These are phyloP conservation scores for Schlechtendalia chinensis DNA, from an alignment of 1,140 invertebrate genomes.

Conservation along the genomic window DNA sequence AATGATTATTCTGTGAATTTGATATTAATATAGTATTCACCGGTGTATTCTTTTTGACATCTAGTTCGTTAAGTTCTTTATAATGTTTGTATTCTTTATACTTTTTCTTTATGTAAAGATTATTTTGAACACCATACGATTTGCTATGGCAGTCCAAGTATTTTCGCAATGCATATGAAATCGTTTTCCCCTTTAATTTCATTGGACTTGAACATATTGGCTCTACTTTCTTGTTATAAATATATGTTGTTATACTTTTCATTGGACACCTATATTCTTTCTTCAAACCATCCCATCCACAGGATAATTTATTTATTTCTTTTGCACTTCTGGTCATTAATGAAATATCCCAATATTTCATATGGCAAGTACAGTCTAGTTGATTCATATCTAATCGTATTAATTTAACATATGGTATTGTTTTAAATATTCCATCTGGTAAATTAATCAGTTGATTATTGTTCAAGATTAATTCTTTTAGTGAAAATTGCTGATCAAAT, in stretches of 20 bases:
- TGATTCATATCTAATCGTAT: conserved; percentile 66
- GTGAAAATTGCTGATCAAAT: conserved; percentile 63
- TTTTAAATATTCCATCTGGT: conserved; percentile 62
- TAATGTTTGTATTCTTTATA: conserved; percentile 44
- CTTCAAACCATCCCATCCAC: conserved; percentile 57
- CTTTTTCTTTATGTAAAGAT: conserved; percentile 37
- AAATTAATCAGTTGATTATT: conserved; percentile 63
- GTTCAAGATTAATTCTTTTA: conserved; percentile 65
- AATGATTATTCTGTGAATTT: neutral
- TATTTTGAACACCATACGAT: conserved; percentile 18
- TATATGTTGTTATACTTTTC: conserved; percentile 56
- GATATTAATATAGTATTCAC: neutral
- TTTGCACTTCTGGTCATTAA: conserved; percentile 59
- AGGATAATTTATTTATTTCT: conserved; percentile 56
- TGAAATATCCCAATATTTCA: conserved; percentile 64
- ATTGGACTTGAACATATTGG: conserved; percentile 64
- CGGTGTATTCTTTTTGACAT: neutral
- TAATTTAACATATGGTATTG: conserved; percentile 59
- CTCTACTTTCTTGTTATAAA: conserved; percentile 62
- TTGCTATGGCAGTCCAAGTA: conserved; percentile 51
- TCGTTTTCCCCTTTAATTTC: conserved; percentile 62
- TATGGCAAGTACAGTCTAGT: conserved; percentile 69
- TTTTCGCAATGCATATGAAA: conserved; percentile 63
- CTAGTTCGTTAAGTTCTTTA: neutral
- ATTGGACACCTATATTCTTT: conserved; percentile 55